phyloP scores from a whole-genome alignment of 2,113 vertebrate species.

The Syngnathus scovelli region DNA sequence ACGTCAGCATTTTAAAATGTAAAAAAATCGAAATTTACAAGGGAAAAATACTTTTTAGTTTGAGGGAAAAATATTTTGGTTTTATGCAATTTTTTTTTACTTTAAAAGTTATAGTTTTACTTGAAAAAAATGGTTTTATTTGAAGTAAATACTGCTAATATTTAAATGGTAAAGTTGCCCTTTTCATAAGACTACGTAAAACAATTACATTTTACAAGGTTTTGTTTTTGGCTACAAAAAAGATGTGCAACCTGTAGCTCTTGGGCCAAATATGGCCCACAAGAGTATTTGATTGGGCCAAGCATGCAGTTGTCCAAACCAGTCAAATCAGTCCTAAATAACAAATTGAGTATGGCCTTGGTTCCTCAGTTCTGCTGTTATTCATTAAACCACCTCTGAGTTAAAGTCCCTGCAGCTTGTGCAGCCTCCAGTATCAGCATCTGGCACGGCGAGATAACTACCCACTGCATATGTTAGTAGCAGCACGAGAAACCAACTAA shows the following conservation, averaged over 20 bases:
- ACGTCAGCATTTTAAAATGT: no score
- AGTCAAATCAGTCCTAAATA: neutral
- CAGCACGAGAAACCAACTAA: conserved; percentile 22
- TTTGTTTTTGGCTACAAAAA: no score
- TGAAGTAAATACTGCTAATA: no score
- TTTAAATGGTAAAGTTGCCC: no score
- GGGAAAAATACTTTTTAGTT: no score
- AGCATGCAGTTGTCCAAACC: neutral
- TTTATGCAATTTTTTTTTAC: no score
- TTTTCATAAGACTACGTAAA: no score
- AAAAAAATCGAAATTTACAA: no score
- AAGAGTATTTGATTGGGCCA: neutral
- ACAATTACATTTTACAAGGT: neutral
- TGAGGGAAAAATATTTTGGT: no score
- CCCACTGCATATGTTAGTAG: neutral
- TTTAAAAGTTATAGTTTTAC: no score
- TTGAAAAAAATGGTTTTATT: no score
- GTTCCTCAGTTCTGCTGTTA: neutral
- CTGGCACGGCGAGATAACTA: conserved; percentile 9
- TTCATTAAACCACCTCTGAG: neutral
- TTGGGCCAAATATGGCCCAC: neutral
- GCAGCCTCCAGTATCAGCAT: conserved; percentile 13
- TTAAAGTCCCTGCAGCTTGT: neutral
- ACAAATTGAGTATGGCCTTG: neutral
- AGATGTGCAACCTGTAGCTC: neutral